Evolutionary conservation across 2,888 invertebrate genomes (phyloP), one percentile per base, ranked within the genome.

Genomic region (Vannuccia rotundouncinata): DNA sequence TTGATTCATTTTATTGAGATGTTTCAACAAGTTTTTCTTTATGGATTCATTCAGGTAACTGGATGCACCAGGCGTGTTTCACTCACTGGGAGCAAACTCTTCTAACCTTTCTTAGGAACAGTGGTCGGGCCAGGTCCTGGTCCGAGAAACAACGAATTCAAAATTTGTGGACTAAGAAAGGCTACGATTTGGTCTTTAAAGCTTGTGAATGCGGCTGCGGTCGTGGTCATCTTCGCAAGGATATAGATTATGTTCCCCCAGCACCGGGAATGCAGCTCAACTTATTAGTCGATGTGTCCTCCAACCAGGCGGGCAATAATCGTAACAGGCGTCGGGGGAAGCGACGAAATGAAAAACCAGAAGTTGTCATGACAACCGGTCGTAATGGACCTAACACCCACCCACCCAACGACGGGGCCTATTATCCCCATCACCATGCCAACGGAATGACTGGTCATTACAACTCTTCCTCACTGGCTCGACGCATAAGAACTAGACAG

Each of bases 151-250:
- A 96, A 88, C 91, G 95, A 30, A 92, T 93, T 85, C 95, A 96
- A 89, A 96, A 96, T 89, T 89, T 97, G 81, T 97, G 97, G 97
- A 95, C 95, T 80, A 96, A 96, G 89, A 95, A 95, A 89, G 96
- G 96, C 79, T 96, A 96, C 90, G 96, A 97, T 89, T 89, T 96
- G 87, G 95, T 95, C 2, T 95, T 93, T 89, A 95, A 95, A 83
- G 95, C 94, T 2, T 97, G 96, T 90, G 93, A 29, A 1, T 78
- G 78, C 66, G n/a, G 29, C 78, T 78, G 78, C 78, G 78, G 75
- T 17, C 78, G 78, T 27, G 78, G 78, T 25, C 78, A 78, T 27
- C 5, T 78, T 17, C 59, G 78, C 27, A 59, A 74, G 78, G 78
- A 78, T 28, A 29, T 28, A 2, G 29, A 29, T 75, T 75, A 75